Evolutionary conservation across 2,113 vertebrate genomes (phyloP).

Genomic region (rat (Rattus norvegicus)): DNA sequence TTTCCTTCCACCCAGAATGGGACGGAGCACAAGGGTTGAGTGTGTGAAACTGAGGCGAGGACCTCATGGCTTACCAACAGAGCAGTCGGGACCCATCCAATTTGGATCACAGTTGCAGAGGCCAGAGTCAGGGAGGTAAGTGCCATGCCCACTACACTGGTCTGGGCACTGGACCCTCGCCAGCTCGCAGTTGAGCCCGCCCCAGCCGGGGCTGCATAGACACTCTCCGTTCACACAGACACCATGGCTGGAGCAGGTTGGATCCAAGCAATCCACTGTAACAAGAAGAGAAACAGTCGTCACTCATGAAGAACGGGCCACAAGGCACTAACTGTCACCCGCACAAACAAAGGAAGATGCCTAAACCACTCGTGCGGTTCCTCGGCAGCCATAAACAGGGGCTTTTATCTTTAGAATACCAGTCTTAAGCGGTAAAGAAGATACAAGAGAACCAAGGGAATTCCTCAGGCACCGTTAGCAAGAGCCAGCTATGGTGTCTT

Average conservation of each 20-base stretch:
- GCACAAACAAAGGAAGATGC: neutral
- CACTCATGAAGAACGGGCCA: neutral
- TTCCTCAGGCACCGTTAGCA: conserved; percentile 33
- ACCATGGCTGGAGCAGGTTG: conserved; percentile 96
- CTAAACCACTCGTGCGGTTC: neutral
- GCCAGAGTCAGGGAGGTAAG: conserved; percentile 96
- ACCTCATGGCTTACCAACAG: conserved; percentile 90
- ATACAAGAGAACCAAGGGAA: neutral
- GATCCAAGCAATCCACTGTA: conserved; percentile 97
- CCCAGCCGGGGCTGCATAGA: conserved; percentile 98
- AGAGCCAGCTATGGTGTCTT: neutral
- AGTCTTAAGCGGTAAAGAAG: conserved; percentile 36
- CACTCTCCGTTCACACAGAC: conserved; percentile 98
- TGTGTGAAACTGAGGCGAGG: accelerated
- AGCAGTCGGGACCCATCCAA: conserved; percentile 99
- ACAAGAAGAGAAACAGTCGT: neutral
- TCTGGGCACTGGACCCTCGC: conserved; percentile 97
- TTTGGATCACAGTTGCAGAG: conserved; percentile 98
- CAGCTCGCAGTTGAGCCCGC: conserved; percentile 95
- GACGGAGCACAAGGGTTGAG: neutral
- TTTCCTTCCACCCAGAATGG: neutral
- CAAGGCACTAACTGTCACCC: neutral
- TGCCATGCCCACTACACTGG: conserved; percentile 97
- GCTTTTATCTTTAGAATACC: neutral
- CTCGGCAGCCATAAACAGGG: neutral